A percentile compares a stretch with the other conserved stretches of the same genome.
phyloP scores from a whole-genome alignment of 1,140 invertebrate genomes.

The Drosophila teissieri region DNA sequence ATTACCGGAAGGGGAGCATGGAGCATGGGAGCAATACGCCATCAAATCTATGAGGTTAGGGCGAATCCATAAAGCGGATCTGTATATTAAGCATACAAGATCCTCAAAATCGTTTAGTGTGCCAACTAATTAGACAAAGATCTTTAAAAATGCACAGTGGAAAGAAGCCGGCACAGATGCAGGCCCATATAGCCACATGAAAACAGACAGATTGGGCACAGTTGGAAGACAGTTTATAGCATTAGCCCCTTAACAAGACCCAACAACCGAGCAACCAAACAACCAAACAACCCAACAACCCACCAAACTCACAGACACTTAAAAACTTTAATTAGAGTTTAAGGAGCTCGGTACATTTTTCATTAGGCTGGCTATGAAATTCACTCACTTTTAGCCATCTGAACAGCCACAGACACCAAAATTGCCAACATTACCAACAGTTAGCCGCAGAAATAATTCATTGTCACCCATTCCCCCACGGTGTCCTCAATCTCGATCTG shows the following conservation, averaged over 20 bases:
- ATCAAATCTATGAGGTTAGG: not conserved
- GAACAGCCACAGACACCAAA: slow-evolving; percentile 46
- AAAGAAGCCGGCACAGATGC: not conserved
- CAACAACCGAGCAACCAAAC: slow-evolving; percentile 21
- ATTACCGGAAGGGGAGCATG: slow-evolving; percentile 57
- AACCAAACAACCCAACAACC: slow-evolving; percentile 30
- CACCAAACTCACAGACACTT: slow-evolving; percentile 39
- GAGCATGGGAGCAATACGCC: slow-evolving; percentile 13
- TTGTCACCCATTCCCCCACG: slow-evolving; percentile 37
- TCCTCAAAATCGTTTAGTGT: slow-evolving; percentile 72
- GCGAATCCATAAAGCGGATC: slow-evolving; percentile 64
- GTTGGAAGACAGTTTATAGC: slow-evolving; percentile 61
- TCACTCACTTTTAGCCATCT: slow-evolving; percentile 52
- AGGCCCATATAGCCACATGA: slow-evolving; percentile 7
- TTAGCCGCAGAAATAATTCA: slow-evolving; percentile 43
- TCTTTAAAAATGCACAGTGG: slow-evolving; percentile 18
- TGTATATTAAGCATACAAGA: slow-evolving; percentile 63
- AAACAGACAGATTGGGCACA: slow-evolving; percentile 77
- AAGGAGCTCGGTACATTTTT: slow-evolving; percentile 67
- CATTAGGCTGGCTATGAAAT: slow-evolving; percentile 61
- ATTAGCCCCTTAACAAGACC: slow-evolving; percentile 39
- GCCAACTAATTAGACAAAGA: slow-evolving; percentile 66
- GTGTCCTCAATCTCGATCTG: slow-evolving; percentile 44
- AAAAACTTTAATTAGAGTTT: slow-evolving; percentile 80
- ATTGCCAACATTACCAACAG: slow-evolving; percentile 45